phyloP scores from a whole-genome alignment of 2,888 invertebrate species.

The Apotomis capreana region DNA sequence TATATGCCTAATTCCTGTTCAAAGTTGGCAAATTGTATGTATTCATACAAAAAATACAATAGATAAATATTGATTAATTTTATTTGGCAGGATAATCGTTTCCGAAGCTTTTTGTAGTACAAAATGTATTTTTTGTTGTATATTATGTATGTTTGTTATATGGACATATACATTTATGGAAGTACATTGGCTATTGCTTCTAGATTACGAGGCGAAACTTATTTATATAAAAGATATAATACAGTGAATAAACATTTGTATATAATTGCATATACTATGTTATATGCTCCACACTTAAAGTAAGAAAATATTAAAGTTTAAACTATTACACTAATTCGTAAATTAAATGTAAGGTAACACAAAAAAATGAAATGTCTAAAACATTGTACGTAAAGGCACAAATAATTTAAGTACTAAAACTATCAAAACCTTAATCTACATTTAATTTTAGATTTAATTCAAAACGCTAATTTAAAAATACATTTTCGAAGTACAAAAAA shows the following conservation, averaged over 20 bases:
- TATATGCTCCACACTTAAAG: slow-evolving; percentile 37
- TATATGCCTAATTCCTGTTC: slow-evolving; percentile 7
- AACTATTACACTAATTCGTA: slow-evolving; percentile 26
- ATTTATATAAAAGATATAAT: slow-evolving; percentile 43
- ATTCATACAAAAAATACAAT: slow-evolving; percentile 31
- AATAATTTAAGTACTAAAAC: slow-evolving; percentile 70
- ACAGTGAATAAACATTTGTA: slow-evolving; percentile 38
- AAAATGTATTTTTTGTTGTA: slow-evolving; percentile 39
- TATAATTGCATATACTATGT: slow-evolving; percentile 14
- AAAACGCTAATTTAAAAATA: slow-evolving; percentile 25
- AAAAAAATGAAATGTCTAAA: slow-evolving; percentile 50
- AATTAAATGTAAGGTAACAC: slow-evolving; percentile 52
- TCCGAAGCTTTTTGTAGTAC: slow-evolving; percentile 39
- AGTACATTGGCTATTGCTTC: slow-evolving; percentile 60
- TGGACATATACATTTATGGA: slow-evolving; percentile 45
- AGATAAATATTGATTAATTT: slow-evolving; percentile 27
- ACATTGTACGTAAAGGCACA: slow-evolving; percentile 66
- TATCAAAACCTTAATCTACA: slow-evolving; percentile 42
- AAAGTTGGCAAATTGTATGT: slow-evolving; percentile 20
- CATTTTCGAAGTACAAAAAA: slow-evolving; percentile 20
- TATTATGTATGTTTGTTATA: slow-evolving; percentile 21
- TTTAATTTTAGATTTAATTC: slow-evolving; percentile 29
- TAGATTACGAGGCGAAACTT: slow-evolving; percentile 56
- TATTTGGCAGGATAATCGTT: slow-evolving; percentile 39
- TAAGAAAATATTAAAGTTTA: slow-evolving; percentile 29